phyloP scores from a whole-genome alignment of 2,113 vertebrate species.

The Platysteira castanea region DNA sequence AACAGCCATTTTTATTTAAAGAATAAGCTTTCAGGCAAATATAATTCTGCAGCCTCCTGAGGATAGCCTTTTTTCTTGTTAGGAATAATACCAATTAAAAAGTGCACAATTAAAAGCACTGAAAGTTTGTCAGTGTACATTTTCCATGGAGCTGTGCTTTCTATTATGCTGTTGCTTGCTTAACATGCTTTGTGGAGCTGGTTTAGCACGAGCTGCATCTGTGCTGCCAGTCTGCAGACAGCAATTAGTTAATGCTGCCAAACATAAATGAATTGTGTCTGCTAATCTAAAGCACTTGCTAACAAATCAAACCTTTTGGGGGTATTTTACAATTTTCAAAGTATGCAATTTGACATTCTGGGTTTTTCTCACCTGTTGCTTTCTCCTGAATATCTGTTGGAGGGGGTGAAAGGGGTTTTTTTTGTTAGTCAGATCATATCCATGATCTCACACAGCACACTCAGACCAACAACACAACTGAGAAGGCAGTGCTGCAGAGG shows the following conservation, averaged over 20 bases:
- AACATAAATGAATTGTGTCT: conserved; percentile 65
- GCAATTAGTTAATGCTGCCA: conserved; percentile 72
- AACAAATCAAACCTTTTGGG: conserved; percentile 56
- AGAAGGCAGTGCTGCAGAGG: background rate
- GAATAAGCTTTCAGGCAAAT: conserved; percentile 71
- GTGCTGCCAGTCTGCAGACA: conserved; percentile 35
- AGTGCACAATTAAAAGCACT: conserved; percentile 64
- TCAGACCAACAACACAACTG: background rate
- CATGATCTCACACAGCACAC: background rate
- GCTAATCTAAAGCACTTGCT: conserved; percentile 42
- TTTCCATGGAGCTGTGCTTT: conserved; percentile 66
- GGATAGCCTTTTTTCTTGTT: conserved; percentile 35
- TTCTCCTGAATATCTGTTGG: background rate
- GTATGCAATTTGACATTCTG: background rate
- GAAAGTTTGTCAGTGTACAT: conserved; percentile 69
- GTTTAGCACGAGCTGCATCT: conserved; percentile 33
- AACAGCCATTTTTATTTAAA: conserved; percentile 64
- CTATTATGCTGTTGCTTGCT: conserved; percentile 37
- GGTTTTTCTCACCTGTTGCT: background rate
- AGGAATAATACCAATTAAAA: conserved; percentile 72
- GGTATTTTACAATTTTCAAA: background rate
- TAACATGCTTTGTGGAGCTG: conserved; percentile 39
- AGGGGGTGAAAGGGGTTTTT: background rate
- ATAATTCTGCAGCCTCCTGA: conserved; percentile 58
- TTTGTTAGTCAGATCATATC: background rate